Percentiles rank a stretch among this genome's conserved stretches.
These are phyloP conservation scores for Gonocerus acuteangulatus DNA, from an alignment of 2,888 invertebrate genomes.

Conservation along the genomic window DNA sequence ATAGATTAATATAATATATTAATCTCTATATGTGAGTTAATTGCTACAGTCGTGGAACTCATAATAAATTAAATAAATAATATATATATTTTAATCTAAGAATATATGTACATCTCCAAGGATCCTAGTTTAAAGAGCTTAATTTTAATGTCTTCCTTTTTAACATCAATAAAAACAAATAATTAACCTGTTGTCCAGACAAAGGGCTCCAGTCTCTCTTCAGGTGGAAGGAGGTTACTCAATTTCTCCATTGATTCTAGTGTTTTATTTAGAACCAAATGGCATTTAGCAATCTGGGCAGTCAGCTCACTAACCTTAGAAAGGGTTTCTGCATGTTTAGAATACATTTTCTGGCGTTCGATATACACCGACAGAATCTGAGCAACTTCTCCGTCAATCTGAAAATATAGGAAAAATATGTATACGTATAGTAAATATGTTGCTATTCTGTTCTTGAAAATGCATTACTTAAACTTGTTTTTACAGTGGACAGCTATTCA, in stretches of 20 bases:
- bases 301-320: slow-evolving; percentile 75
- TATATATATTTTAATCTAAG: too few relatives aligned
- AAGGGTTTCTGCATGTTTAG: slow-evolving; percentile 77
- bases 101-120: too few relatives aligned
- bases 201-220: slow-evolving; percentile 78
- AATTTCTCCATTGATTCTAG: slow-evolving; percentile 77
- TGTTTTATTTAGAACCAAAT: slow-evolving; percentile 72
- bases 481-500: too few relatives aligned
- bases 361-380: slow-evolving; percentile 61
- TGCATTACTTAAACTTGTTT: too few relatives aligned
- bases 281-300: slow-evolving; percentile 72
- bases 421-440: background rate
- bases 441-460: too few relatives aligned
- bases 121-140: too few relatives aligned
- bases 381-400: slow-evolving; percentile 66
- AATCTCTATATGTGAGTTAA: too few relatives aligned
- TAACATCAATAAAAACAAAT: too few relatives aligned
- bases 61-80: too few relatives aligned
- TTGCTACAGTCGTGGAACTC: too few relatives aligned
- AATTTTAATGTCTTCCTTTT: too few relatives aligned
- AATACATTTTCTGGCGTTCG: slow-evolving; percentile 76
- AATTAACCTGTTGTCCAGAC: slow-evolving; percentile 69
- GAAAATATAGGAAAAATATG: slow-evolving; percentile 35
- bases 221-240: slow-evolving; percentile 72
- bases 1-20: too few relatives aligned